phyloP scores from a whole-genome alignment of 1,140 invertebrate genomes.

The Bombus soroeensis region DNA sequence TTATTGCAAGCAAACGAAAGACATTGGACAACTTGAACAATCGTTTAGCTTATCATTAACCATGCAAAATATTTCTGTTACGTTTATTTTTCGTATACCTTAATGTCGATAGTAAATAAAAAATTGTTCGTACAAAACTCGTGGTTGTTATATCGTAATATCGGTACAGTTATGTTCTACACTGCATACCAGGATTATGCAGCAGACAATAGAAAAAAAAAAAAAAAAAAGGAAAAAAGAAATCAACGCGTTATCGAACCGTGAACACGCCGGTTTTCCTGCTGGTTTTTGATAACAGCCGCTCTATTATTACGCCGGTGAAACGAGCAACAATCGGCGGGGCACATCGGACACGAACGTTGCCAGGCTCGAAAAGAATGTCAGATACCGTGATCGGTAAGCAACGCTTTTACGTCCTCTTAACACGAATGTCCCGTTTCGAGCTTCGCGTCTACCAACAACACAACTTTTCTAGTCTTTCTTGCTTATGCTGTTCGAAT shows the following conservation, averaged over 20 bases:
- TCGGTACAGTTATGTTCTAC: not conserved
- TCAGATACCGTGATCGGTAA: conserved; percentile 13
- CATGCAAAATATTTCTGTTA: too few species aligned
- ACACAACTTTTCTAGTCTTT: not conserved
- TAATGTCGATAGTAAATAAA: too few species aligned
- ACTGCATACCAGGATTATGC: not conserved
- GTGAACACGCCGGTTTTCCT: not conserved
- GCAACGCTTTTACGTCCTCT: conserved; percentile 7
- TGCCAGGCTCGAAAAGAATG: conserved; percentile 13
- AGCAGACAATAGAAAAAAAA: not conserved
- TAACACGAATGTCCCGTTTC: conserved; percentile 25
- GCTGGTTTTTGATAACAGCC: conserved; percentile 24
- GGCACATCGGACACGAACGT: conserved; percentile 32
- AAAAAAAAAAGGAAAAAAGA: not conserved
- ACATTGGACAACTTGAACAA: too few species aligned
- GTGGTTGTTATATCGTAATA: not conserved
- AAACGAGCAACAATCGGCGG: conserved; percentile 33
- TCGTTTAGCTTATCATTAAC: too few species aligned
- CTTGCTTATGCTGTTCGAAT: not conserved
- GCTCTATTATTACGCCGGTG: not conserved
- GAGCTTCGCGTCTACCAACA: conserved; percentile 1
- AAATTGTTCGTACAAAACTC: too few species aligned
- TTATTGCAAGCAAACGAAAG: too few species aligned
- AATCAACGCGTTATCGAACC: conserved; percentile 13
- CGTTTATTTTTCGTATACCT: too few species aligned